Conservation (phyloP, 2,888 invertebrate genomes). For the Macrosiphum euphorbiae region DNA sequence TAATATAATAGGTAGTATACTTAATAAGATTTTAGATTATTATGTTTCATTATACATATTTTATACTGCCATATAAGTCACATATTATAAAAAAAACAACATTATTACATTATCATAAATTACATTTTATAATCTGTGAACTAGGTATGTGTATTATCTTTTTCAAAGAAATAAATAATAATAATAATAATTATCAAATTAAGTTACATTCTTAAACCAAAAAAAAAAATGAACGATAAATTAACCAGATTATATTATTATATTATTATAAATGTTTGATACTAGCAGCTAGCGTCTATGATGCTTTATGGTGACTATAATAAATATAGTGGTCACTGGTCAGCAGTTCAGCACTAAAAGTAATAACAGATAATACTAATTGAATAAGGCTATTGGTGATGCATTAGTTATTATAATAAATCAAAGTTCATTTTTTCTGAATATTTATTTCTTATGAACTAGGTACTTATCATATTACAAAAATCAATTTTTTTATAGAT, state of each 20-base stretch:
- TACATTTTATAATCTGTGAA: not conserved
- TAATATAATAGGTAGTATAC: not conserved
- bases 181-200: not conserved
- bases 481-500: not conserved
- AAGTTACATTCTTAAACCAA: not conserved
- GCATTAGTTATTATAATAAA: not conserved
- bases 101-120: not conserved
- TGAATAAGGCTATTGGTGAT: not conserved
- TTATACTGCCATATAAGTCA: not conserved
- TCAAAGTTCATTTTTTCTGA: not conserved
- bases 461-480: no score
- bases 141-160: not conserved
- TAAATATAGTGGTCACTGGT: no score
- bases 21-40: constrained; percentile 2
- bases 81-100: not conserved
- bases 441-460: not conserved
- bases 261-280: no score
- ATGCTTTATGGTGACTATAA: no score
- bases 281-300: no score
- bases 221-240: not conserved
- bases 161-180: not conserved
- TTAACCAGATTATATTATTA: not conserved
- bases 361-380: no score
- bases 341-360: no score
- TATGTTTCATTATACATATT: not conserved